Base-by-base conservation (phyloP, 2,113 vertebrate species). In the Eudyptes chrysolophus region DNA sequence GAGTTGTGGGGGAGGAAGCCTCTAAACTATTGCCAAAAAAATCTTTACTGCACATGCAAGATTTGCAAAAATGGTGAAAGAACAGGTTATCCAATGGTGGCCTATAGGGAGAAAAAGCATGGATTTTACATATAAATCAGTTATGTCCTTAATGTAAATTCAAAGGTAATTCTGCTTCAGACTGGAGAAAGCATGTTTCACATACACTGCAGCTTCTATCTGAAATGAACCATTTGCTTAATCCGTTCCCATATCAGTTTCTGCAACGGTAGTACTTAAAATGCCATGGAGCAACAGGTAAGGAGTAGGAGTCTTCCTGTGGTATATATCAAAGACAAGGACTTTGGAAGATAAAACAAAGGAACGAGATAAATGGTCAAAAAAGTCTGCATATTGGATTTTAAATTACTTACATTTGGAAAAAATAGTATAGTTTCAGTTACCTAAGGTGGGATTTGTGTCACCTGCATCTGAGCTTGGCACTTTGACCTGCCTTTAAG, bases 11-110 rank as follows among this genome's bases (percentile, higher is more conserved):
- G 84, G 91, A 94, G 86, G 58, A 97, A 95, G 9, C 30, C 42
- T 93, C 87, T 97, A 66, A 95, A 92, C 44, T 92, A 9, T 51
- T 96, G 96, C 95, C 92, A 96, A 97, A 92, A 91, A 91, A 72
- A 72, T 79, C 61, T 95, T 97, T 83, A 65, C 13, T 92, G 54
- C 77, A 80, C 52, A 52, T 82, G 62, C 54, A 96, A 80, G 79
- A 78, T 68, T 81, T 93, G 48, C 52, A 92, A 78, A 74, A 94
- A 76, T 65, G 29, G 34, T 92, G 74, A 81, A 85, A 82, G 64
- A 92, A 36, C 42, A 92, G 44, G 61, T 94, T 96, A 90, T 72
- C 44, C 87, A 77, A 80, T 2, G 7, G 20, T 86, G 64, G 36
- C 21, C 70, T 88, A 10, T 6, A 32, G 60, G 75, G 79, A 90